Percentiles rank a stretch among this genome's conserved stretches.
Conservation (phyloP, 92 coral and sea anemone genomes). For the Porites divaricata region DNA sequence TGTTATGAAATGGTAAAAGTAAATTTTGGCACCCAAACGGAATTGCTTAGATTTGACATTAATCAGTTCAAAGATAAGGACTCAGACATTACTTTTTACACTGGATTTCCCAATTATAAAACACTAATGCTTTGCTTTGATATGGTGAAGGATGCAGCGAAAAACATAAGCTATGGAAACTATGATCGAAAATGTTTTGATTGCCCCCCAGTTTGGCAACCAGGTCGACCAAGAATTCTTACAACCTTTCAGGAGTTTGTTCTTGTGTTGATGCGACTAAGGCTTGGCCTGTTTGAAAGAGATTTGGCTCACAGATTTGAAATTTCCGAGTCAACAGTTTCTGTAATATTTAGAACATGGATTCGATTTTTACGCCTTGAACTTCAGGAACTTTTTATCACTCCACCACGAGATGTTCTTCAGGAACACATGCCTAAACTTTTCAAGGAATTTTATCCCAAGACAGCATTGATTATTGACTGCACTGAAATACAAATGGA, state of each 20-base stretch:
- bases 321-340: neutral
- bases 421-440: constrained; percentile 57
- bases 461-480: constrained; percentile 39
- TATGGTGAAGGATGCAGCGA: too few species aligned
- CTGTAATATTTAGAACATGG: neutral
- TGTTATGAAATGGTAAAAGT: too few species aligned
- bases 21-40: too few species aligned
- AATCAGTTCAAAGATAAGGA: too few species aligned
- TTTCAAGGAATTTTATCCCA: constrained; percentile 41
- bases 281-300: neutral
- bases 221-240: neutral
- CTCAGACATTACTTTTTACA: too few species aligned
- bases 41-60: too few species aligned
- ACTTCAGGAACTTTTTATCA: constrained; percentile 50
- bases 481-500: constrained; percentile 64
- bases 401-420: constrained; percentile 49
- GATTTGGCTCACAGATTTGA: neutral
- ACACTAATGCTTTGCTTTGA: too few species aligned
- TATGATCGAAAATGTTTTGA: too few species aligned
- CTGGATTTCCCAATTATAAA: too few species aligned
- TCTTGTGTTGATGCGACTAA: neutral
- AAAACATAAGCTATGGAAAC: neutral
- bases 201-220: neutral
- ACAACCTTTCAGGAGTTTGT: neutral
- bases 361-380: constrained; percentile 47